These are phyloP conservation scores for Gadopsis marmoratus DNA, from an alignment of 2,797 vertebrate genomes.

Conservation along the genomic window DNA sequence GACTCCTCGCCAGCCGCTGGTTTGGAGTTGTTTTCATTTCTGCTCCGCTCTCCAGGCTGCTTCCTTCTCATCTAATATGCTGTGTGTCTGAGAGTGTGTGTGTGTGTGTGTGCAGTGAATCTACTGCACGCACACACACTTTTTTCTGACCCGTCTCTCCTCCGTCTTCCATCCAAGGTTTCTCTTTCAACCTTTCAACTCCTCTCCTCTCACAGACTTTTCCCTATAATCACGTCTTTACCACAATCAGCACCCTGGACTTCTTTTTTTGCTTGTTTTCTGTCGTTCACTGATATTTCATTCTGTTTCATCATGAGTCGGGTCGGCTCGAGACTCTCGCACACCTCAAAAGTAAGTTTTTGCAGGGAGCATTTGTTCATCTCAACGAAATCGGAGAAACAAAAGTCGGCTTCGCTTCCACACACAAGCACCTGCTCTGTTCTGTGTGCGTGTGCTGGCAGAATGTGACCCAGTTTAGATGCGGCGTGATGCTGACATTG, in stretches of 20 bases:
- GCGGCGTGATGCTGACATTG: conserved; percentile 32
- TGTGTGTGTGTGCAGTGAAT: conserved; percentile 19
- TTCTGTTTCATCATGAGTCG: conserved; percentile 75
- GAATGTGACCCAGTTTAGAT: conserved; percentile 61
- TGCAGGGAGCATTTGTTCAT: conserved; percentile 26
- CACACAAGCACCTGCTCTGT: not conserved
- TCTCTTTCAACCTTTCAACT: conserved; percentile 37
- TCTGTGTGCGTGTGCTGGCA: conserved; percentile 5
- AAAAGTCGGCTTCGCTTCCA: conserved; percentile 36
- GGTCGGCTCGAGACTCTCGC: conserved; percentile 35
- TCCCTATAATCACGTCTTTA: conserved; percentile 41
- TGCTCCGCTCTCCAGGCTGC: conserved; percentile 41
- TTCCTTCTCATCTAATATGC: conserved; percentile 46
- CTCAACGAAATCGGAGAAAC: conserved; percentile 27
- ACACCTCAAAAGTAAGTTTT: conserved; percentile 34
- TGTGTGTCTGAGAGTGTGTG: conserved; percentile 31
- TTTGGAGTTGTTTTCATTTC: conserved; percentile 39
- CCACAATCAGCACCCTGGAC: conserved; percentile 29
- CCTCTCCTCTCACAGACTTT: not conserved
- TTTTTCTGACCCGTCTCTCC: conserved; percentile 34
- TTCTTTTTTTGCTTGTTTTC: conserved; percentile 39
- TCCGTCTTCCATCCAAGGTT: conserved; percentile 20
- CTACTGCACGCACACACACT: too few relatives aligned
- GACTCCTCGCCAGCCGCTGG: conserved; percentile 5
- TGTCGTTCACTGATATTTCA: conserved; percentile 66